Conservation (phyloP, 1,140 invertebrate species). For the Brachionus rubens region DNA sequence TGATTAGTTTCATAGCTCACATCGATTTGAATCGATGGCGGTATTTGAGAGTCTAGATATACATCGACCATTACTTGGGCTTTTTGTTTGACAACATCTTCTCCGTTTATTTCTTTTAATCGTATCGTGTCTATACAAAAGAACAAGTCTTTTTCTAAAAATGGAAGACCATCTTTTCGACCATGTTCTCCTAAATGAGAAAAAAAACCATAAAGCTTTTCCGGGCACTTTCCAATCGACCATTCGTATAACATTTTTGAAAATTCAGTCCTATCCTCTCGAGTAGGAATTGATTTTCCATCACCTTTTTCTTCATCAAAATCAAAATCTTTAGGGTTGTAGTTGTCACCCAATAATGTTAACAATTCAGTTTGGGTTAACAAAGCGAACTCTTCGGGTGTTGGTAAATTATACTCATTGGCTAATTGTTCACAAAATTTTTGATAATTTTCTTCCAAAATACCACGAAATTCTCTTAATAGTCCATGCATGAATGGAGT, state of each 20-base stretch:
- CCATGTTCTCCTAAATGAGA: slow-evolving; percentile 58
- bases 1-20: slow-evolving; percentile 53
- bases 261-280: slow-evolving; percentile 29
- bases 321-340: slow-evolving; percentile 33
- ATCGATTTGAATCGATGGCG: slow-evolving; percentile 56
- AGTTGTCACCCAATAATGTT: neutral
- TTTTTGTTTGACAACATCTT: slow-evolving; percentile 56
- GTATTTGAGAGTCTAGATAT: slow-evolving; percentile 56
- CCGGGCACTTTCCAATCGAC: slow-evolving; percentile 51
- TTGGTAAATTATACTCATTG: neutral
- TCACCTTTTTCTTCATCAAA: slow-evolving; percentile 38
- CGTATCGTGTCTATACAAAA: slow-evolving; percentile 60
- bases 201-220: slow-evolving; percentile 57
- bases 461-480: slow-evolving; percentile 6
- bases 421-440: slow-evolving; percentile 33
- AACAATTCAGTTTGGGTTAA: slow-evolving; percentile 6
- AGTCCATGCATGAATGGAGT: slow-evolving; percentile 8
- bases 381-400: neutral
- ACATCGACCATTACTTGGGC: slow-evolving; percentile 57
- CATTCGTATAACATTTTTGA: slow-evolving; percentile 23
- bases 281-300: neutral
- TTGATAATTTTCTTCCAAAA: slow-evolving; percentile 23
- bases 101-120: slow-evolving; percentile 57
- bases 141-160: slow-evolving; percentile 58
- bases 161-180: slow-evolving; percentile 55